A percentile compares a stretch with the other conserved stretches of the same genome.
Conservation (phyloP, 2,113 vertebrate species). For the Solenodon paradoxus region DNA sequence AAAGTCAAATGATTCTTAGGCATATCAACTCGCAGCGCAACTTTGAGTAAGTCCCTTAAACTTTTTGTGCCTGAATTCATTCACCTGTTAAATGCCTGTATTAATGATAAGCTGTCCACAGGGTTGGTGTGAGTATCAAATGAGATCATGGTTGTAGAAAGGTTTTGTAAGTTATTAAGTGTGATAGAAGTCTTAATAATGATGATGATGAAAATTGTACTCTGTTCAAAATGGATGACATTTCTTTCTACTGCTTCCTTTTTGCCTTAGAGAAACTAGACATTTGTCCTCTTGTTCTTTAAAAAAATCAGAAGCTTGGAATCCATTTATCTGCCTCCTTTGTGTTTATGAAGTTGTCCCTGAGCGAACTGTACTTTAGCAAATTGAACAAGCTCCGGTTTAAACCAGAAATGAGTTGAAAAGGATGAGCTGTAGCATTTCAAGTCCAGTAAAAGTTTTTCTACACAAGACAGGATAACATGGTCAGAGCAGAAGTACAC, state of each 20-base stretch:
- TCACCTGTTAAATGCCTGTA: background rate
- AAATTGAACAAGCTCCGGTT: conserved; percentile 9
- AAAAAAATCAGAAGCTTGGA: conserved; percentile 31
- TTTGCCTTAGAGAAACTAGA: conserved; percentile 4
- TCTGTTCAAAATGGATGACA: background rate
- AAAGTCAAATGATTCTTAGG: conserved; percentile 7
- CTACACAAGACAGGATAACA: background rate
- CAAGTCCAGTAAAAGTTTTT: conserved; percentile 17
- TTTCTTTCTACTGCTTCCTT: conserved; percentile 46
- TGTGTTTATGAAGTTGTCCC: conserved; percentile 39
- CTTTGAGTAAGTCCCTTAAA: conserved; percentile 14
- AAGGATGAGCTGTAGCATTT: background rate
- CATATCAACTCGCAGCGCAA: background rate
- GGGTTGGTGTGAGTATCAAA: background rate
- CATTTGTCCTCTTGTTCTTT: conserved; percentile 11
- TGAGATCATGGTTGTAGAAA: background rate
- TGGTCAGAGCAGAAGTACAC: background rate
- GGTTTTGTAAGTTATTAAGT: background rate
- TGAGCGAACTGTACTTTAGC: background rate
- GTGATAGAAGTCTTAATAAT: background rate
- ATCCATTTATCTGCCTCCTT: background rate
- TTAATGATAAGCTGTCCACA: background rate
- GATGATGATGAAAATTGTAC: background rate
- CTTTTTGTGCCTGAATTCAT: conserved; percentile 33
- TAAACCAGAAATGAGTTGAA: conserved; percentile 34